Percentiles rank a stretch among this genome's conserved stretches.
phyloP scores from a whole-genome alignment of 2,888 invertebrate genomes.

The Hypomecis punctinalis region DNA sequence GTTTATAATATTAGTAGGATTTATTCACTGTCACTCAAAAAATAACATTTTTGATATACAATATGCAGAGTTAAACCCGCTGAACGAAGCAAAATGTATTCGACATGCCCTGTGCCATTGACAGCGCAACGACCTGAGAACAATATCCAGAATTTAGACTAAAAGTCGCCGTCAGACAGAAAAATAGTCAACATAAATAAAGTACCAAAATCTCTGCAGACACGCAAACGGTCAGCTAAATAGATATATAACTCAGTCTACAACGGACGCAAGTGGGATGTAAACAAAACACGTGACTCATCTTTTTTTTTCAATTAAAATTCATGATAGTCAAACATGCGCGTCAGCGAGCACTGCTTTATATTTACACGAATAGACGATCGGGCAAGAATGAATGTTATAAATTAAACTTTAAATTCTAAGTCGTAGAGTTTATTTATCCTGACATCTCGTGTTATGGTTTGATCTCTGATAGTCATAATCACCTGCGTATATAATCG shows the following conservation, averaged over 20 bases:
- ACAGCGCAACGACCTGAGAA: background rate
- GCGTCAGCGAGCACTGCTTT: slow-evolving; percentile 14
- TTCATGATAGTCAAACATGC: slow-evolving; percentile 28
- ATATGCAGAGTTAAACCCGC: no score
- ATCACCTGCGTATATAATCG: slow-evolving; percentile 8
- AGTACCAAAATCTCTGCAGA: background rate
- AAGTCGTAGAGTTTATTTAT: slow-evolving; percentile 6
- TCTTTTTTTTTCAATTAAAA: slow-evolving; percentile 32
- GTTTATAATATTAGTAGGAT: no score
- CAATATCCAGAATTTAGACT: background rate
- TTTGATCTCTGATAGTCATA: slow-evolving; percentile 19
- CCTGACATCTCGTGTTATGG: background rate
- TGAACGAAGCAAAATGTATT: no score
- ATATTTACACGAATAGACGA: slow-evolving; percentile 18
- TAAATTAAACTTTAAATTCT: slow-evolving; percentile 11
- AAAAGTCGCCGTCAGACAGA: background rate
- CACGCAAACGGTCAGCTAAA: background rate
- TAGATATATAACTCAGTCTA: slow-evolving; percentile 7
- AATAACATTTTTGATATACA: no score
- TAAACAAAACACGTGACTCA: slow-evolving; percentile 34
- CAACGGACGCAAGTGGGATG: slow-evolving; percentile 18
- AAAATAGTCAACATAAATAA: background rate
- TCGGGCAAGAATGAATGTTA: background rate
- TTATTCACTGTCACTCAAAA: no score
- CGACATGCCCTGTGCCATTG: no score